A percentile compares a stretch with the other conserved stretches of the same genome.
Evolutionary conservation across 2,888 invertebrate species (phyloP).

Genomic region (Lithophane leautieri): DNA sequence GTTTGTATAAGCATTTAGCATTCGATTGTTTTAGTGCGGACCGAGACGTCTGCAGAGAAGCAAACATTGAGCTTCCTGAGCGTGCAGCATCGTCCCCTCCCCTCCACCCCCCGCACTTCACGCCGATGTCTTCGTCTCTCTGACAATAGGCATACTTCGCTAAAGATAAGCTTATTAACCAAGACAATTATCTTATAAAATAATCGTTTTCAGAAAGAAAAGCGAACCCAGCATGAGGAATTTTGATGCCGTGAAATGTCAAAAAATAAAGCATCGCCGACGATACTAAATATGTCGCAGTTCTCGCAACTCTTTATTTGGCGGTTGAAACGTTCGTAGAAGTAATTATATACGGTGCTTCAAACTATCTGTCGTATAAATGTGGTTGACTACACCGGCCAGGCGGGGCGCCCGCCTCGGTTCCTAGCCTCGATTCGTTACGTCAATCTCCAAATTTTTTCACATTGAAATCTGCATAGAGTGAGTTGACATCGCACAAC

Average conservation of each 20-base stretch:
- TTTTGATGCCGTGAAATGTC: constrained; percentile 72
- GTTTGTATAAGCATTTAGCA: constrained; percentile 89
- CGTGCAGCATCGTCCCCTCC: constrained; percentile 60
- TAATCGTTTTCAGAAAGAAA: constrained; percentile 46
- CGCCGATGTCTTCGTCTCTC: constrained; percentile 44
- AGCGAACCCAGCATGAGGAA: constrained; percentile 44
- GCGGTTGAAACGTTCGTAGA: constrained; percentile 84
- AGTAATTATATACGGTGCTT: constrained; percentile 88
- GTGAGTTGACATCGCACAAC: constrained; percentile 87
- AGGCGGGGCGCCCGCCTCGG: constrained; percentile 83
- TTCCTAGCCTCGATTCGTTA: constrained; percentile 85
- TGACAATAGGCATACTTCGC: constrained; percentile 50
- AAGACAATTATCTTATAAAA: constrained; percentile 51
- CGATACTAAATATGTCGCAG: constrained; percentile 75
- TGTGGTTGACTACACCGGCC: constrained; percentile 75
- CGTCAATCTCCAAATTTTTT: constrained; percentile 88
- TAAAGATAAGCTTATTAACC: constrained; percentile 60
- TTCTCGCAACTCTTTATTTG: constrained; percentile 86
- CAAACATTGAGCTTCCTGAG: constrained; percentile 86
- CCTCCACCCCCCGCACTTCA: constrained; percentile 42
- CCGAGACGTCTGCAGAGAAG: constrained; percentile 85
- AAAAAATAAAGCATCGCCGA: constrained; percentile 76
- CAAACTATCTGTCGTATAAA: constrained; percentile 82
- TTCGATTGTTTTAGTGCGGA: constrained; percentile 90
- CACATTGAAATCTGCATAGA: constrained; percentile 87